Percentiles rank a stretch among this genome's conserved stretches.
These are phyloP conservation scores for Ctenoplectra terminalis DNA, from an alignment of 1,140 invertebrate species.

Conservation along the genomic window DNA sequence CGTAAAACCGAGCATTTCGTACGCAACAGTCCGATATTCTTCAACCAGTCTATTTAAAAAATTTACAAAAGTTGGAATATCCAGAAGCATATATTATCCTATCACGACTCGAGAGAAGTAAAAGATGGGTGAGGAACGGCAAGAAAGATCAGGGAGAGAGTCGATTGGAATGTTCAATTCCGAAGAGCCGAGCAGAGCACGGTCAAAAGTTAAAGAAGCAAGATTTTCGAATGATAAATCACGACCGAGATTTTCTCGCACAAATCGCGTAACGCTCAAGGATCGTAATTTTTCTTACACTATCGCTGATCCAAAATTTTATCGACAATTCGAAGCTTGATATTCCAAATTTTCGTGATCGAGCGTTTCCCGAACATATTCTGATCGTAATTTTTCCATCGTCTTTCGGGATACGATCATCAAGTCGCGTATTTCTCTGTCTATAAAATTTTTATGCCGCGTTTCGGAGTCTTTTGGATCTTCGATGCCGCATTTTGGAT, in stretches of 20 bases:
- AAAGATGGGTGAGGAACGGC: background rate
- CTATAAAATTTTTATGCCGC: background rate
- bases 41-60: background rate
- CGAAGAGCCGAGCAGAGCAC: background rate
- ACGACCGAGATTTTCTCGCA: background rate
- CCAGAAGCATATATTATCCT: background rate
- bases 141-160: background rate
- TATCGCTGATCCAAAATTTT: background rate
- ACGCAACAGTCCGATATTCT: too few relatives aligned
- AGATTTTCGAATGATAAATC: constrained; percentile 6
- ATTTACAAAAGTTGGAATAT: background rate
- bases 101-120: background rate
- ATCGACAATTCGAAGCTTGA: background rate
- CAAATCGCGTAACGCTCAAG: constrained; percentile 1
- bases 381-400: constrained; percentile 9
- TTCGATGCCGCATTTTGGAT: background rate
- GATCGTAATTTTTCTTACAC: constrained; percentile 12
- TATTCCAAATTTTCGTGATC: background rate
- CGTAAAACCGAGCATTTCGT: too few relatives aligned
- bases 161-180: background rate
- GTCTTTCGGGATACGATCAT: background rate
- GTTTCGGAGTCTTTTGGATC: background rate
- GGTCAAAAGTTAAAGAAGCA: background rate
- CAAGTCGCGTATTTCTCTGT: too few relatives aligned
- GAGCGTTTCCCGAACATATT: background rate